Evolutionary conservation across 1,140 invertebrate species (phyloP).

Genomic region (Medauroidea extradentata): DNA sequence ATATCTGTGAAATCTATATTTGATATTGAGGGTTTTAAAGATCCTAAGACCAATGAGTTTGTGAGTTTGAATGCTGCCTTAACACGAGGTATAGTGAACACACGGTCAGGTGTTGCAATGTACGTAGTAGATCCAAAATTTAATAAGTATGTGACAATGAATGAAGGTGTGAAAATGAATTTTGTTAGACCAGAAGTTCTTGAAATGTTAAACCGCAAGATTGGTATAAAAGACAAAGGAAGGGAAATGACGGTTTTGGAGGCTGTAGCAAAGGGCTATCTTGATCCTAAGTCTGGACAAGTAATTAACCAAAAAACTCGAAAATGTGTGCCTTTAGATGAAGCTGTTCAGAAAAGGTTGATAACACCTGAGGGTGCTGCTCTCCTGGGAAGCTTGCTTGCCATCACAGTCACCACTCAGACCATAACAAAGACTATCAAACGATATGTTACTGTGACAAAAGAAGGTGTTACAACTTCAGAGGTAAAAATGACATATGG

Average conservation of each 20-base stretch:
- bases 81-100: constrained; percentile 69
- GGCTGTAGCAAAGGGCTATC: constrained; percentile 72
- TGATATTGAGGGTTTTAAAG: constrained; percentile 86
- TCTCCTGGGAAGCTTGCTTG: constrained; percentile 73
- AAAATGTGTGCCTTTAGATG: constrained; percentile 73
- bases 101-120: constrained; percentile 64
- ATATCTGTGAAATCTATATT: constrained; percentile 85
- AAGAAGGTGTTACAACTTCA: constrained; percentile 52
- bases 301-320: constrained; percentile 72
- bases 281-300: constrained; percentile 84
- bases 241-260: constrained; percentile 78
- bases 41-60: constrained; percentile 73
- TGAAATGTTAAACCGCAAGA: constrained; percentile 76
- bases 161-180: constrained; percentile 37
- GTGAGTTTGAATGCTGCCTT: constrained; percentile 85
- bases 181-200: constrained; percentile 70
- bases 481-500: constrained; percentile 66
- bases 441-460: constrained; percentile 69
- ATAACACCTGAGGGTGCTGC: constrained; percentile 83
- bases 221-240: constrained; percentile 72
- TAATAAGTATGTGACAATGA: constrained; percentile 66
- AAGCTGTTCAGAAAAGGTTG: constrained; percentile 77
- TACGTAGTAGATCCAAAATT: constrained; percentile 69
- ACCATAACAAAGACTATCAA: constrained; percentile 78
- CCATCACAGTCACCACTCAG: constrained; percentile 79